Percentiles rank a stretch among this genome's conserved stretches.
phyloP scores from a whole-genome alignment of 2,113 vertebrate species.

The Centrocercus urophasianus region DNA sequence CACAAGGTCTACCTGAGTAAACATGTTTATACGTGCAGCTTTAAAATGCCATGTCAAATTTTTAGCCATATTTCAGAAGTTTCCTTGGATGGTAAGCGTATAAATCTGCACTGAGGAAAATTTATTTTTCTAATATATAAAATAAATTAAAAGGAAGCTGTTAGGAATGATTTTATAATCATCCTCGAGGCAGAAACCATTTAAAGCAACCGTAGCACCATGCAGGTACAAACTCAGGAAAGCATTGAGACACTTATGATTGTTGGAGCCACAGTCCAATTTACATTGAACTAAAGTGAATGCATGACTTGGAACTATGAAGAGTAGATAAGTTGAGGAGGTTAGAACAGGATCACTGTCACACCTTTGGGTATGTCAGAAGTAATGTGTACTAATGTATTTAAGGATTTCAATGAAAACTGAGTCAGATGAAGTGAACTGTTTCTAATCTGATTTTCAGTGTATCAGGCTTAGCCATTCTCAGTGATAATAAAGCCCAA shows the following conservation, averaged over 20 bases:
- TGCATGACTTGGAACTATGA: constrained; percentile 13
- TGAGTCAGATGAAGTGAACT: constrained; percentile 64
- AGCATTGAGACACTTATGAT: constrained; percentile 18
- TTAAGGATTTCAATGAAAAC: constrained; percentile 73
- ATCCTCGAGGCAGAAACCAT: constrained; percentile 15
- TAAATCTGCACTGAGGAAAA: constrained; percentile 30
- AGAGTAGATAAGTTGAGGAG: neutral
- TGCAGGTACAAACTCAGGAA: neutral
- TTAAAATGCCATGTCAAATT: constrained; percentile 28
- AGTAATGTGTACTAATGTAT: constrained; percentile 50
- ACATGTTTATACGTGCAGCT: constrained; percentile 21
- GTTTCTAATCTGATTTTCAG: constrained; percentile 74
- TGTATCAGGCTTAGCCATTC: constrained; percentile 28
- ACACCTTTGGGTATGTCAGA: constrained; percentile 21
- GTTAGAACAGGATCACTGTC: constrained; percentile 21
- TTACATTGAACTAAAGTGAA: constrained; percentile 9
- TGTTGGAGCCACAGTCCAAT: constrained; percentile 38
- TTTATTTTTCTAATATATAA: constrained; percentile 39
- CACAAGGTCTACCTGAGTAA: neutral
- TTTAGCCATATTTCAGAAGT: neutral
- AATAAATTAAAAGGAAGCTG: constrained; percentile 8
- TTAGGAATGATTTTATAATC: constrained; percentile 30
- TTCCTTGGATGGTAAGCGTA: constrained; percentile 6
- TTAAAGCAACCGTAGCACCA: neutral
- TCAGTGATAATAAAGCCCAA: constrained; percentile 46